Conservation (phyloP, 1,140 invertebrate species). For the Catajapyx aquilonaris region DNA sequence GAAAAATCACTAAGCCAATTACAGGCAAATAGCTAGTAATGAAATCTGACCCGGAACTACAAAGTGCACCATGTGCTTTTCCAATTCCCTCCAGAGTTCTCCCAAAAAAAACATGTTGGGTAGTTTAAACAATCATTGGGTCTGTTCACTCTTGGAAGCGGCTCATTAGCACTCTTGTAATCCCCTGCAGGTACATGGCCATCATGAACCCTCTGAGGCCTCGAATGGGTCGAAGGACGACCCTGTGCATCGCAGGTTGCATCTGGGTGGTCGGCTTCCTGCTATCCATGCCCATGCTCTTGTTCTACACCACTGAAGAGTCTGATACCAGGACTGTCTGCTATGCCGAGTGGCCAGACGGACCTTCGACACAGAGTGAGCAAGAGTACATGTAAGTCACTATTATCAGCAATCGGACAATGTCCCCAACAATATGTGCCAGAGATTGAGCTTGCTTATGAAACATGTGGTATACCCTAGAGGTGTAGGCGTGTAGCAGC, state of each 20-base stretch:
- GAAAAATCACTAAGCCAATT: too few species aligned
- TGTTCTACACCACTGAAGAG: conserved; percentile 52
- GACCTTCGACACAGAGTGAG: conserved; percentile 38
- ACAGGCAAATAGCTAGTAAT: too few species aligned
- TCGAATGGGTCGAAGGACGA: conserved; percentile 55
- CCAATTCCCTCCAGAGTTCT: too few species aligned
- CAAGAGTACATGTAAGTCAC: conserved; percentile 57
- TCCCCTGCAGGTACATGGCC: conserved; percentile 58
- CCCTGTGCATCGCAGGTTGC: conserved; percentile 52
- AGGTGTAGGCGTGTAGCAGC: not conserved
- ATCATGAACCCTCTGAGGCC: conserved; percentile 76
- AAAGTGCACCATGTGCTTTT: too few species aligned
- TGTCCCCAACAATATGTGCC: too few species aligned
- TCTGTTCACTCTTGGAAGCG: too few species aligned
- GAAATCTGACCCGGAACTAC: too few species aligned
- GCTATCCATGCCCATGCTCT: conserved; percentile 59
- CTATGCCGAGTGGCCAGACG: conserved; percentile 63
- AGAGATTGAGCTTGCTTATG: too few species aligned
- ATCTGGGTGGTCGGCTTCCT: conserved; percentile 60
- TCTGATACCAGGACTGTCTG: conserved; percentile 41
- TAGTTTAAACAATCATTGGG: too few species aligned
- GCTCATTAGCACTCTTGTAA: too few species aligned
- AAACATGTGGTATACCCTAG: too few species aligned
- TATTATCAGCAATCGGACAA: conserved; percentile 3
- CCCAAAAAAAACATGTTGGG: too few species aligned